These are phyloP conservation scores for Sardina pilchardus DNA, from an alignment of 2,113 vertebrate species.

Conservation along the genomic window DNA sequence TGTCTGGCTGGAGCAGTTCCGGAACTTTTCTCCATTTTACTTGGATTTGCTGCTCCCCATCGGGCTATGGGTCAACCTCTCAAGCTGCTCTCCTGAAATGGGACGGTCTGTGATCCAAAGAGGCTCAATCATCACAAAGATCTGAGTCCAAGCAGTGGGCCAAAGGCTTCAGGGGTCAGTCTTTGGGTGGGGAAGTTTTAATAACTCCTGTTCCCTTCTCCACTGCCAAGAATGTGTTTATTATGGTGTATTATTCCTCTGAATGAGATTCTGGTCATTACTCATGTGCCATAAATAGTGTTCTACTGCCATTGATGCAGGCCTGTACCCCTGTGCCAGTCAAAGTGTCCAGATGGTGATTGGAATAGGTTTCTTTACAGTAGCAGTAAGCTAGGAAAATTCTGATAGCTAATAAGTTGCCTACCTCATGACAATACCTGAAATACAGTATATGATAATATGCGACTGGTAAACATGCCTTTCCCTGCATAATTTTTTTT, in stretches of 20 bases:
- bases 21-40: background rate
- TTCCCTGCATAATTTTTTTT: no score
- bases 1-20: background rate
- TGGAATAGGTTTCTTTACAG: background rate
- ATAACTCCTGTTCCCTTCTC: background rate
- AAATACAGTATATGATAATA: no score
- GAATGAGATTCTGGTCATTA: conserved; percentile 1
- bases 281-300: background rate
- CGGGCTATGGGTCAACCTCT: background rate
- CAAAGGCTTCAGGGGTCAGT: background rate
- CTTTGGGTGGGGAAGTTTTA: background rate
- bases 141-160: background rate
- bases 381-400: background rate
- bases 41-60: background rate
- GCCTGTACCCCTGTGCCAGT: background rate
- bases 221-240: conserved; percentile 3
- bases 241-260: background rate
- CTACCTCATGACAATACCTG: background rate
- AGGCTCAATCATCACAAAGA: background rate
- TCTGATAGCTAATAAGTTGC: background rate
- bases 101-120: background rate
- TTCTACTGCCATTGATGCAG: background rate
- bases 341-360: background rate
- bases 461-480: no score
- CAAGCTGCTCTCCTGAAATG: background rate